phyloP scores from a whole-genome alignment of 2,888 invertebrate genomes.

The Drosophila mercatorum region DNA sequence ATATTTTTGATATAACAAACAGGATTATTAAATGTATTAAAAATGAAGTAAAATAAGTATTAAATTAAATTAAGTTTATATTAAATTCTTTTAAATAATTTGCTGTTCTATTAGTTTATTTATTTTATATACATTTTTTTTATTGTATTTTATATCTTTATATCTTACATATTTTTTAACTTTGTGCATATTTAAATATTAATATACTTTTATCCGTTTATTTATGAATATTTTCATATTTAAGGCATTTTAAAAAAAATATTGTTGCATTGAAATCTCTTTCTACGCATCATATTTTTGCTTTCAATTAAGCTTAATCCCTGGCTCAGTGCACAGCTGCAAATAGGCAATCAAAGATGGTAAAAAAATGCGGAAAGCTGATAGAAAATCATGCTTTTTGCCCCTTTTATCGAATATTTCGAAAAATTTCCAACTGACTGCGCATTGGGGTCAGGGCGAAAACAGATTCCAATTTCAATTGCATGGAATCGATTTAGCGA shows the following conservation, averaged over 20 bases:
- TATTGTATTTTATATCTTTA: no score
- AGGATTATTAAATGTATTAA: no score
- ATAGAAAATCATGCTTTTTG: neutral
- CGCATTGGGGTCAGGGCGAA: constrained; percentile 48
- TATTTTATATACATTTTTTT: neutral
- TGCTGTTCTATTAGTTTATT: neutral
- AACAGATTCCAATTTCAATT: constrained; percentile 29
- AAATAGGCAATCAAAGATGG: constrained; percentile 22
- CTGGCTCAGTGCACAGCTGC: constrained; percentile 5
- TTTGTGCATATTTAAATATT: no score
- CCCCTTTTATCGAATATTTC: constrained; percentile 6
- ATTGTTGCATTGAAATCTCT: neutral
- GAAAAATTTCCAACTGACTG: constrained; percentile 44
- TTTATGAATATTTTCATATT: neutral
- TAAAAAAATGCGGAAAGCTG: constrained; percentile 1
- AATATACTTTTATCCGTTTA: neutral
- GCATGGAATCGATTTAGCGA: constrained; percentile 27
- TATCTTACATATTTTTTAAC: no score
- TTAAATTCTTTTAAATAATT: no score
- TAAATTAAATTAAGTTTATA: no score
- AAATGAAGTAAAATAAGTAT: no score
- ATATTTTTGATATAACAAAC: no score
- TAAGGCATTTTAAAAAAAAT: neutral
- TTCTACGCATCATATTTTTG: neutral
- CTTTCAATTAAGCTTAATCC: constrained; percentile 27